Evolutionary conservation across 2,888 invertebrate species (phyloP), one percentile per base, ranked within the genome.

Genomic region (Parochlus steinenii): DNA sequence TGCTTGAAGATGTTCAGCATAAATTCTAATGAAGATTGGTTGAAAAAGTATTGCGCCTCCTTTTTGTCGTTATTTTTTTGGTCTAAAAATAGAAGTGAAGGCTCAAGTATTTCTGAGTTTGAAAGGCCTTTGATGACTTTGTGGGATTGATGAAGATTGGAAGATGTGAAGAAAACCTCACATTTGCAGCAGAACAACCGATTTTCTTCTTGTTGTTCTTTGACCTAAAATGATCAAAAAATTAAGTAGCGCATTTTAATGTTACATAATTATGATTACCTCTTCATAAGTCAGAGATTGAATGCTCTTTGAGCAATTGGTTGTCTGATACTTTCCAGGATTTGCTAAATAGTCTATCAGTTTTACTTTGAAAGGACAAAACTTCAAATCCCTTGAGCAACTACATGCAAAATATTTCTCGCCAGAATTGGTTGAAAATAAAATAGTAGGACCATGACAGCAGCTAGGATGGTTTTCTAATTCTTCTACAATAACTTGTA

Each of bases 41-140:
- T 69, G 55, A 92, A 92, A 45, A 87, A 69, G 54, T 81, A 90
- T 54, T 90, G 90, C 1, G 90, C 90, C 57, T 87, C 85, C 16
- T 72, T 74, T 44, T 80, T 77, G 32, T 80, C 70, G 56, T 80
- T 70, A 29, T 74, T 70, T 10, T 79, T 49, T 1, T 83, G 71
- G 18, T 65, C 64, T 7, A 90, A 53, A 48, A 85, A 64, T 37
- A 65, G 63, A 0, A 78, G 72, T 1, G 83, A 80, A 44, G 67
- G 62, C 3, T 48, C 46, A 15, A 81, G 53, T 41, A 69, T 61
- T 41, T 72, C 58, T 14, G n/a, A n/a, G 46, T 73, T 67, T 1
- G 63, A 62, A 5, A 80, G 47, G 16, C 63, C 58, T 19, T 55
- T 56, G 7, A 59, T 51, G 1, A 72, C 47, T 16, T 63, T 55